Base-by-base conservation (phyloP, 2,888 invertebrate genomes). In the Labia minor region DNA sequence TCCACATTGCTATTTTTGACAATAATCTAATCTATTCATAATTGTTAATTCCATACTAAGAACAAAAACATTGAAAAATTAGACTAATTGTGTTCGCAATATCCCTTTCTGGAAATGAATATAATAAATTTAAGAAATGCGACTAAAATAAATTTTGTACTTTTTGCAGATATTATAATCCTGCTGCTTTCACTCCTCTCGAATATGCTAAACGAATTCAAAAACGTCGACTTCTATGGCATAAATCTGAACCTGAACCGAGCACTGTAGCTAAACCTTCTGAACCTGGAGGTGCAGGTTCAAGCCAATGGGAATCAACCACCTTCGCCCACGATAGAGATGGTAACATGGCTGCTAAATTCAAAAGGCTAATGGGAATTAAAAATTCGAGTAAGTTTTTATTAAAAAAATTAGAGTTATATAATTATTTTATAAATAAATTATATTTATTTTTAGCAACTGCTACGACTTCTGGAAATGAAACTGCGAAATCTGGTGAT, bases 291-390 rank as follows among this genome's bases (percentile, higher is more conserved):
- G 14, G 6, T n/a, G 14, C 49, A 16, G 3, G n/a, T 3, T 49
- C 49, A 16, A 49, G 49, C 71, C 85, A 87, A 70, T 95, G 94
- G 93, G 87, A 89, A 72, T 87, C 87, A 70, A 88, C 94, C 0
- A 87, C 89, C 21, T 95, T 96, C 78, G 88, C 91, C 0, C 90
- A 93, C 76, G 95, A 96, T 78, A 84, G 87, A 19, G 95, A 95
- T 78, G 95, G 95, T 70, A 91, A 89, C 78, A 90, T 94, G 73
- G 90, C 92, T 0, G 91, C 90, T 68, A 98, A 97, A 80, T 98
- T 98, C 79, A 92, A 95, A 81, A 84, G 97, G 70, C 82, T 98
- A 63, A 97, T 98, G 97, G 97, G 97, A 64, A 95, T 97, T 70
- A 91, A 89, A 77, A 84, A 84, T 20, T 80, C 80, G 61, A 78